Evolutionary conservation across 2,797 vertebrate genomes (phyloP).

Genomic region (Pseudochromis fuscus): DNA sequence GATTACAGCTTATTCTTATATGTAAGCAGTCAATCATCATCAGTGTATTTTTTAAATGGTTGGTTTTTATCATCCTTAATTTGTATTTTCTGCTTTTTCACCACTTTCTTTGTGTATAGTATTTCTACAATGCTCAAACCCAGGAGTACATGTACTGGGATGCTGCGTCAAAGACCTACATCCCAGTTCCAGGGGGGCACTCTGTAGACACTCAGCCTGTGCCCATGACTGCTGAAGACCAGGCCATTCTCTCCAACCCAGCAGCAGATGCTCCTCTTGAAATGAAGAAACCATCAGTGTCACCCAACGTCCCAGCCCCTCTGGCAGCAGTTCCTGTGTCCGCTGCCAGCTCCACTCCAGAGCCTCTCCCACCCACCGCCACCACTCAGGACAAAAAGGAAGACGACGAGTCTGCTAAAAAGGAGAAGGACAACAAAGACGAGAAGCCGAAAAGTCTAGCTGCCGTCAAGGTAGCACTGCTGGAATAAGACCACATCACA

Average conservation of each 20-base stretch:
- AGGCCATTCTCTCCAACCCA: conserved; percentile 84
- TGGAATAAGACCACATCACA: neutral
- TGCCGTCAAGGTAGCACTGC: conserved; percentile 83
- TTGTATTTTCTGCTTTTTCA: neutral
- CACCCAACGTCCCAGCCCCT: neutral
- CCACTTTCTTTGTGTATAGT: conserved; percentile 68
- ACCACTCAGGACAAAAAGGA: conserved; percentile 85
- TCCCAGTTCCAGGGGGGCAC: conserved; percentile 83
- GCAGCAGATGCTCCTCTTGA: conserved; percentile 85
- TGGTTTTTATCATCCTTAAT: neutral
- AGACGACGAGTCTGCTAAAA: conserved; percentile 84
- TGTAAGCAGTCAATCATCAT: neutral
- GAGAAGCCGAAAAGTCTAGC: conserved; percentile 85
- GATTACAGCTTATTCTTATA: neutral
- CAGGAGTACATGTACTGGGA: conserved; percentile 90
- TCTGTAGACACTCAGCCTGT: conserved; percentile 77
- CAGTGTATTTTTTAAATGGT: neutral
- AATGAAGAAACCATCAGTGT: conserved; percentile 70
- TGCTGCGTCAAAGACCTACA: conserved; percentile 79
- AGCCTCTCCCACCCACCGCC: conserved; percentile 45
- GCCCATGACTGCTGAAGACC: conserved; percentile 85
- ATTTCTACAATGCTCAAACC: conserved; percentile 88
- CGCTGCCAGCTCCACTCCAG: conserved; percentile 9
- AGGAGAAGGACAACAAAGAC: conserved; percentile 82
- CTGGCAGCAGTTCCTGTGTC: neutral